Evolutionary conservation across 2,797 vertebrate species (phyloP), one percentile per base, ranked within the genome.

Genomic region (Syngnathus acus): DNA sequence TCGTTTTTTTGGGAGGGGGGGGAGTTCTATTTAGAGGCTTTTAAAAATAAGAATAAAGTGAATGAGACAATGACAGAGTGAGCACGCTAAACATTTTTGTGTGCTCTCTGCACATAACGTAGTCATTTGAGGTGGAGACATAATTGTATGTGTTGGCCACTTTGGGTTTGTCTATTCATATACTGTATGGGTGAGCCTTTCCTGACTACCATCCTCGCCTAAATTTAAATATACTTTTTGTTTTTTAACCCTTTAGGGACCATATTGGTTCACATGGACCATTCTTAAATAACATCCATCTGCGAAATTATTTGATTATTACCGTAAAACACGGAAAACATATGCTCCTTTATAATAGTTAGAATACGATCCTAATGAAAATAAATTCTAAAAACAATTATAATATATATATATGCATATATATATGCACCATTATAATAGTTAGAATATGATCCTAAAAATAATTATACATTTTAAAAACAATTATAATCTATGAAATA

Each of bases 121-220:
- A 78, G 87, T 87, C 80, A 85, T 87, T 85, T 88, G 85, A 87
- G 88, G 87, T 86, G 67, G 84, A 77, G 74, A 75, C 45, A 59
- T 87, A 87, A 83, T 86, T 87, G 81, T 68, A 85, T 67, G 73
- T 77, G 47, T 73, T 75, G 70, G 78, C 74, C 79, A 65, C 76
- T 78, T 78, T 60, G 71, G 70, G 77, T 65, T 55, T 23, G 23
- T 16, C 51, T 68, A 74, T 78, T 65, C 72, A 75, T 65, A 68
- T 65, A 21, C 39, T 11, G 60, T 73, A 76, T 40, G 78, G 77
- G 72, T 65, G 19, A 75, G 63, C 42, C 39, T 68, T 70, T 69
- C 69, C n/a, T 58, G 59, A 42, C 6, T 61, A 70, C 65, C 39
- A 26, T 65, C 19, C 21, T 66, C 10, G 21, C 37, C 67, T 50